Conservation (phyloP, 2,888 invertebrate species). For the Rhaphigaster nebulosa region DNA sequence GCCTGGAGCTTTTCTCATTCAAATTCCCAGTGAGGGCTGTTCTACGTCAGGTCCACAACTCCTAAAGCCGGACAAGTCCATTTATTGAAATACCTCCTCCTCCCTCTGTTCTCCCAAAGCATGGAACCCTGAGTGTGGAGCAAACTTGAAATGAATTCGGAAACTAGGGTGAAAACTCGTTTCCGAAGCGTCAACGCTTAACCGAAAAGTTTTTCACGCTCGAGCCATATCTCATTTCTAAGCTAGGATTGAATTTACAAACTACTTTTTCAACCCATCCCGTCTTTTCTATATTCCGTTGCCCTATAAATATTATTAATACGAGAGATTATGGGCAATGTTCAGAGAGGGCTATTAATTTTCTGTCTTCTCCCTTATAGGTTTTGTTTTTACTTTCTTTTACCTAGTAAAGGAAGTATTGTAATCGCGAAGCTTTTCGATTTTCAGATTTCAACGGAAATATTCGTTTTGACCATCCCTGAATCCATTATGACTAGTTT, state of each 20-base stretch:
- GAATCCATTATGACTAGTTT: no score
- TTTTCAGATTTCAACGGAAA: no score
- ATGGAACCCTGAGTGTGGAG: not conserved
- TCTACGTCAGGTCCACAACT: constrained; percentile 44
- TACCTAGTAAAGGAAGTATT: no score
- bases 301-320: not conserved
- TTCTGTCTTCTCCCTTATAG: no score
- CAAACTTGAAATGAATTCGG: constrained; percentile 55
- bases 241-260: constrained; percentile 19
- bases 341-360: not conserved
- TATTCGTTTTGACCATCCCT: no score
- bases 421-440: no score
- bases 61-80: constrained; percentile 34
- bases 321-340: not conserved
- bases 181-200: constrained; percentile 51
- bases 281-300: not conserved
- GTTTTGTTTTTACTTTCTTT: no score
- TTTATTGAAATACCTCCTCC: constrained; percentile 50
- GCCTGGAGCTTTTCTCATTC: constrained; percentile 46
- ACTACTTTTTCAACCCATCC: constrained; percentile 48
- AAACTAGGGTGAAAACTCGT: constrained; percentile 55
- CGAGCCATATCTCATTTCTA: constrained; percentile 54
- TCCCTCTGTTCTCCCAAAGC: constrained; percentile 28
- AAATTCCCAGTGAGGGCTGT: constrained; percentile 22
- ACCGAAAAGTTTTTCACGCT: constrained; percentile 45